Evolutionary conservation across 2,888 invertebrate species (phyloP), one percentile per base, ranked within the genome.

Genomic region (Steinernema scapterisci): DNA sequence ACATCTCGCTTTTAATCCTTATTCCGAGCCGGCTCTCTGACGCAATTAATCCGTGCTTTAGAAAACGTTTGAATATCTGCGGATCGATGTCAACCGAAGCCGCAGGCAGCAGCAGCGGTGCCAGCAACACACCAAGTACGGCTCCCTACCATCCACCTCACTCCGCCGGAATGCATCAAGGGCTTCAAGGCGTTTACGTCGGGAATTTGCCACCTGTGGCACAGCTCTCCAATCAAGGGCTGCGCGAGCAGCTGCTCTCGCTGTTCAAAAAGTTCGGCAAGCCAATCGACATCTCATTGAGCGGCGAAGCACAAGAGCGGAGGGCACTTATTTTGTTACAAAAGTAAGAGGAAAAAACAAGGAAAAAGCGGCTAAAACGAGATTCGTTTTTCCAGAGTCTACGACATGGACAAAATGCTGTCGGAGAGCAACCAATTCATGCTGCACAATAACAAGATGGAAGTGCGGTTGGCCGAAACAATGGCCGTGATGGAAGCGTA

Each of bases 391-490:
- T 63, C 6, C 19, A 63, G 63, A 38, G 63, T 63, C 2, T 63
- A 63, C 19, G 63, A 63, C 16, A 63, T 63, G 63, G 63, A 63
- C 31, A 63, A 63, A 16, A 63, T 63, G 63, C 63, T 63, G 11
- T 63, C 63, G 16, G 63, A 63, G 16, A 63, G 63, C 19, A 63
- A 63, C 16, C 63, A 63, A n/a, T 63, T 63, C 31, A 63, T 63
- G 63, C 63, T 63, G 16, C 63, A 63, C 25, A 63, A 16, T 31
- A 38, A 63, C 31, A 63, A 63, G 19, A 63, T 63, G 63, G 63
- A 63, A 31, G 63, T 63, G 16, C 1, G 63, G 16, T 38, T 63
- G 25, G 63, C 63, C 7, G 63, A 63, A 6, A 38, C 38, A 16
- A 63, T 63, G 63, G 63, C 63, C 19, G 63, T 63, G 7, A 63